Percentiles rank a stretch among this genome's conserved stretches.
These are phyloP conservation scores for human DNA, from an alignment of 2,113 vertebrate genomes.

Conservation along the genomic window GRCh38 chr22:31219001-31219500, in stretches of 20 bases:
- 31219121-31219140: background rate
- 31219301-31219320: background rate
- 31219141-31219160: background rate
- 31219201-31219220: background rate
- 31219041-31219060: background rate
- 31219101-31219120: constrained; percentile 1
- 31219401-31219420: background rate
- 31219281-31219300: background rate
- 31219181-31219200: background rate
- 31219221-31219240: background rate
- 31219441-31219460: constrained; percentile 12
- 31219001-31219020: constrained; percentile 45
- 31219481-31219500: background rate
- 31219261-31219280: background rate
- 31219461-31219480: constrained; percentile 2
- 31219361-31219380: background rate
- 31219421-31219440: constrained; percentile 6
- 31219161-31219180: background rate
- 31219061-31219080: background rate
- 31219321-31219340: background rate
- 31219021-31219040: background rate
- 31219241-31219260: background rate
- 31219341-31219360: constrained; percentile 17
- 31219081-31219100: constrained; percentile 7
- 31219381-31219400: constrained; percentile 21